Base-by-base conservation (phyloP, 2,888 invertebrate species). In the Drosophila kokeensis region DNA sequence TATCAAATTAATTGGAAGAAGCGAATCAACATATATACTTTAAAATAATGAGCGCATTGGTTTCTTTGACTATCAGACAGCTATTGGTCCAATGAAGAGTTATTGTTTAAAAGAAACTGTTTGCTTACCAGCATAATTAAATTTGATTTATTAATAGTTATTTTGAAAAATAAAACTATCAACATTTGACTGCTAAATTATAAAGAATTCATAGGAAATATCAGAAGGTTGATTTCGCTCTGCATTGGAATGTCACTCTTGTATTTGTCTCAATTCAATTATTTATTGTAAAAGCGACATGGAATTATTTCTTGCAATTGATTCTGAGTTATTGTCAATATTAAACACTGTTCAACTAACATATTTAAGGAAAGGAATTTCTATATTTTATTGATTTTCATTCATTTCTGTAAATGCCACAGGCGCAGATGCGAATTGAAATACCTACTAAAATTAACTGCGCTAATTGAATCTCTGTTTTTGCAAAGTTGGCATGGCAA, bases 381-480 rank as follows among this genome's bases (percentile, higher is more conserved):
- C 2, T 40, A 11, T 6, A 27, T 10, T 24, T 55, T 3, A 24
- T 57, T 21, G 21, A 21, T 30, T 24, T 49, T 45, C 10, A 38
- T 30, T n/a, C 15, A 32, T 61, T 24, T 18, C 24, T 21, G 21
- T 36, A n/a, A 66, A 48, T 69, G 71, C 70, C 68, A 49, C 87
- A 76, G 81, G 81, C 73, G 83, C 63, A 58, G 34, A 65, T 52
- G 30, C 54, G 29, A 53, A 64, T 67, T 69, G 58, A 6, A 36
- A 52, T 67, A 27, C 27, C 21, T 34, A 55, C 34, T 27, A 62
- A 71, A 64, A 77, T 87, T 83, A 81, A 81, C 79, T 87, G 72
- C 71, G 74, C 74, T 83, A 83, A 83, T 82, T 86, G 69, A 75
- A 71, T 48, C 69, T 77, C 69, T 69, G 48, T 64, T 62, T 66